Base-by-base conservation (phyloP, 1,140 invertebrate species). In the Pinna nobilis region DNA sequence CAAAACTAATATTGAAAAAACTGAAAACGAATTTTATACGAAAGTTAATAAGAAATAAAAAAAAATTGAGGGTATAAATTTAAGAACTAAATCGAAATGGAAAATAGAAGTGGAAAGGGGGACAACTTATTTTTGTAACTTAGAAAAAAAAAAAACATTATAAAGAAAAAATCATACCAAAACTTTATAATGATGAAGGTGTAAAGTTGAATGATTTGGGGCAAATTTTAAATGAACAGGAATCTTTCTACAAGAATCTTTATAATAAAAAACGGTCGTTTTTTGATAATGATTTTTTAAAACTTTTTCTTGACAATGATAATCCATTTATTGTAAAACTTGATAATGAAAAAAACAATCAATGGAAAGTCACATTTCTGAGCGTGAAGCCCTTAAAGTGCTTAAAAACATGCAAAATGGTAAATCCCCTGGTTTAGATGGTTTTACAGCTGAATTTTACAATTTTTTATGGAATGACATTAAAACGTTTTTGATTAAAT, bases 81-180 rank as follows among this genome's bases (percentile, higher is more conserved):
- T 53, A 1, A 74, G 65, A 25, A 15, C 65, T 20, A 63, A 64
- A 47, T 49, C 47, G n/a, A 61, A 25, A 44, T 68, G 65, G 55
- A 60, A 51, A 53, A 51, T 33, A n/a, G 59, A 71, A 71, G 69
- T 59, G 7, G 69, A 71, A 51, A 49, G 35, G 15, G 20, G 32
- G 4, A 63, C 77, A 9, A 71, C 28, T 18, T 79, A 49, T 30
- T 6, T 35, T 55, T n/a, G n/a, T n/a, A n/a, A n/a, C n/a, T n/a
- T n/a, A n/a, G n/a, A n/a, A n/a, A 35, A 69, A 76, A 51, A 65
- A 20, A 63, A 4, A 60, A 47, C 6, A 71, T 41, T 71, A 39
- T 64, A 30, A 15, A 6, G 50, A 55, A 20, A 71, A 71, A 47
- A 53, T 47, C 3, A 71, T 71, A 4, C 7, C 47, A 3, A 41